Base-by-base conservation (phyloP, 2,113 vertebrate species). In the Beaufortia kweichowensis region DNA sequence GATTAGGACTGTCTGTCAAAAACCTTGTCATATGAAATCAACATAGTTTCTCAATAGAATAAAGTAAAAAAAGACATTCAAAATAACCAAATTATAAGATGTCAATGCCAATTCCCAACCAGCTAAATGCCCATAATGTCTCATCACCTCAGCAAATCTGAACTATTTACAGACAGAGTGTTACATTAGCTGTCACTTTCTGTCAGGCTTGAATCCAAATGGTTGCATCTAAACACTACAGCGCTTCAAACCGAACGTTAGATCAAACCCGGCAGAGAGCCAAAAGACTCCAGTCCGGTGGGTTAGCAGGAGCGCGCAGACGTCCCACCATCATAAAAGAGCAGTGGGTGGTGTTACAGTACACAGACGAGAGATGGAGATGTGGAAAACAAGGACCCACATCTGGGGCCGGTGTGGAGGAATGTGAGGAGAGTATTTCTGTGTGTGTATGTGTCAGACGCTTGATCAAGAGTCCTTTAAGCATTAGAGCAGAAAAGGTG, bases 351-450 rank as follows among this genome's bases (percentile, higher is more conserved):
- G 76, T 78, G 64, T 75, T 74, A 65, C 33, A 12, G 61, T 65
- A 28, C 6, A 31, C 17, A 35, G 46, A 55, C 11, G 59, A 2
- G 39, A 60, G 24, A 29, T 53, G n/a, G 69, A 70, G 57, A 63
- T 15, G 43, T 46, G 65, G 31, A 68, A 56, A 68, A 75, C 23
- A 21, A 69, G 64, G 48, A 48, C 19, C 26, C 55, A 77, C 78
- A 83, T 77, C 78, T 79, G 77, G 46, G 57, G 41, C 69, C 73
- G 41, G 74, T 29, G 46, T 77, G 81, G 48, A 68, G 73, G 77
- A 76, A 79, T 82, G 70, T 75, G 53, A 28, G 23, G 31, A 41
- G 59, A 69, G 68, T 79, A 4, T 50, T 14, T 10, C 12, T 71
- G 17, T 55, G 46, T 56, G 31, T 61, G 23, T 79, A 23, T 64